phyloP scores from a whole-genome alignment of 2,888 invertebrate genomes.

The Xylocampa areola region DNA sequence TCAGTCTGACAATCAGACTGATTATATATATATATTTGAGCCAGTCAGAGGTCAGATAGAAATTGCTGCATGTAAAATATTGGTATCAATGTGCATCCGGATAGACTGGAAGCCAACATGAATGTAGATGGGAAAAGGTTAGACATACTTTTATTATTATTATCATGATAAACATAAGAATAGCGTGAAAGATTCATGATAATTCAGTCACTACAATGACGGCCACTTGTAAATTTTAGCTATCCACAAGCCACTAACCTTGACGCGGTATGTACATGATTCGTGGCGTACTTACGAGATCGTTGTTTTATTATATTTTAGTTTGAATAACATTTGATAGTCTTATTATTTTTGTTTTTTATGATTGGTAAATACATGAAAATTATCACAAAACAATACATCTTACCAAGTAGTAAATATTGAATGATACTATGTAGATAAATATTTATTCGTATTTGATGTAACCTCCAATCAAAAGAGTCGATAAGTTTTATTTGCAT shows the following conservation, averaged over 20 bases:
- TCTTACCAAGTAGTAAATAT: neutral
- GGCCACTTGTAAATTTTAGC: constrained; percentile 68
- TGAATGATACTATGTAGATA: constrained; percentile 1
- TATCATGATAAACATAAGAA: too few relatives aligned
- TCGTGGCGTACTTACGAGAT: constrained; percentile 67
- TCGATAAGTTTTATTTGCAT: constrained; percentile 47
- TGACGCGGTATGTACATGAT: constrained; percentile 63
- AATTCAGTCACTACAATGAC: too few relatives aligned
- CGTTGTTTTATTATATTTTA: constrained; percentile 57
- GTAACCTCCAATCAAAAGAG: constrained; percentile 14
- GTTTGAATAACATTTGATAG: constrained; percentile 54
- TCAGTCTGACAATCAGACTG: too few relatives aligned
- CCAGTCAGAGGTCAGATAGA: too few relatives aligned
- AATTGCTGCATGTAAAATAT: too few relatives aligned
- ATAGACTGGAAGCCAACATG: too few relatives aligned
- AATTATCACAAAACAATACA: neutral
- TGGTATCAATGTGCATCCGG: too few relatives aligned
- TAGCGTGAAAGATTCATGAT: neutral
- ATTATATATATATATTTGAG: too few relatives aligned
- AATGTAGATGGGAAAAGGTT: too few relatives aligned
- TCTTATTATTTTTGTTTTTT: constrained; percentile 45
- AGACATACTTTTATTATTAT: too few relatives aligned
- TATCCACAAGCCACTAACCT: constrained; percentile 69
- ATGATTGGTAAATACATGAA: neutral
- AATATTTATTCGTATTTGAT: constrained; percentile 23